Evolutionary conservation across 2,888 invertebrate species (phyloP).

Genomic region (Deilephila elpenor): DNA sequence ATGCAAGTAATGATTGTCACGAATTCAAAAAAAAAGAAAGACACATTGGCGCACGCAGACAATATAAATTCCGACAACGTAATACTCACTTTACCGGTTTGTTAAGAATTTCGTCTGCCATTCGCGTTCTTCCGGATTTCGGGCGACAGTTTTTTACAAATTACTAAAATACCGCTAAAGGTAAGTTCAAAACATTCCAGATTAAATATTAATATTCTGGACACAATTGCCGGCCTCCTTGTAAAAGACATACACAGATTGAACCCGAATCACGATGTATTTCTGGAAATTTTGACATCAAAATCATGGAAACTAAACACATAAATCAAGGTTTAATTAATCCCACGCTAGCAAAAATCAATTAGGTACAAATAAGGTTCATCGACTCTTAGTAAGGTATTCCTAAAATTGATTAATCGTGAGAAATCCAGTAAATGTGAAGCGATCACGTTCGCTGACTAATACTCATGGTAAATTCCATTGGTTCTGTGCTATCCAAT

Average conservation of each 20-base stretch:
- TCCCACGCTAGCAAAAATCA: slow-evolving; percentile 15
- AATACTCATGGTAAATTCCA: too few relatives aligned
- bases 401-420: slow-evolving; percentile 25
- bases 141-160: background rate
- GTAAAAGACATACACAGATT: too few relatives aligned
- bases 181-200: too few relatives aligned
- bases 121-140: slow-evolving; percentile 7
- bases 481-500: too few relatives aligned
- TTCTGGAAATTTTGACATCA: background rate
- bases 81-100: background rate
- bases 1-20: background rate
- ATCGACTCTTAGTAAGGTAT: background rate
- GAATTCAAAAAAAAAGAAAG: background rate
- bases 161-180: too few relatives aligned
- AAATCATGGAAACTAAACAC: background rate
- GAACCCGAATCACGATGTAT: background rate
- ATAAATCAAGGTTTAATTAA: slow-evolving; percentile 5
- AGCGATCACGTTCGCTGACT: too few relatives aligned
- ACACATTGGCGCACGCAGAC: background rate
- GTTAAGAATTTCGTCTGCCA: slow-evolving; percentile 11
- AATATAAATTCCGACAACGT: background rate
- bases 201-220: too few relatives aligned
- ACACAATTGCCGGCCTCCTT: too few relatives aligned
- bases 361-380: slow-evolving; percentile 19
- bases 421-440: background rate